These are phyloP conservation scores for Drosophila sp. DNA, from an alignment of 1,140 invertebrate genomes.

Conservation along the genomic window DNA sequence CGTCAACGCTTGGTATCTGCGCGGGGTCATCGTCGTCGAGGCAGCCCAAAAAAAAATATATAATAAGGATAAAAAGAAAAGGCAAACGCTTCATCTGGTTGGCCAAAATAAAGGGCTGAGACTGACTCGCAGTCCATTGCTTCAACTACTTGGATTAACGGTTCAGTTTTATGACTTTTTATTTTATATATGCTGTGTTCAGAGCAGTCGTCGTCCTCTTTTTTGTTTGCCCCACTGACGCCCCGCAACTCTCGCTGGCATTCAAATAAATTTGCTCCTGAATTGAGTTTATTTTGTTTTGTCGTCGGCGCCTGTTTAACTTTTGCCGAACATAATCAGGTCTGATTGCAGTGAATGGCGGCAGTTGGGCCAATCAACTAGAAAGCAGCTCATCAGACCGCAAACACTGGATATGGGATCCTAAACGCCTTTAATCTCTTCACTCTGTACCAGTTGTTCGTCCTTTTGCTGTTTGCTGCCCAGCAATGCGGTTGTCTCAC, in stretches of 20 bases:
- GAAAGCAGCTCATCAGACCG: conserved; percentile 34
- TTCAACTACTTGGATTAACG: conserved; percentile 77
- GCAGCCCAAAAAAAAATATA: conserved; percentile 39
- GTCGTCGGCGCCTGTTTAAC: conserved; percentile 46
- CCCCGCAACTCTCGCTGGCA: too few relatives aligned
- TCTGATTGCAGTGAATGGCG: conserved; percentile 71
- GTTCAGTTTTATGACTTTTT: conserved; percentile 77
- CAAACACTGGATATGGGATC: conserved; percentile 25
- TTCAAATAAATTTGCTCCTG: conserved; percentile 68
- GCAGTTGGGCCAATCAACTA: conserved; percentile 42
- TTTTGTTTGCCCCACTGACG: conserved; percentile 22
- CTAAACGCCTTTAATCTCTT: conserved; percentile 3
- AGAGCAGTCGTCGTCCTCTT: neutral
- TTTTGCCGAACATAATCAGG: conserved; percentile 65
- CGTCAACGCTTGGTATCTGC: conserved; percentile 57
- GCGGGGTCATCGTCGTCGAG: conserved; percentile 13
- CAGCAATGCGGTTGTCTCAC: conserved; percentile 32
- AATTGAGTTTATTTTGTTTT: conserved; percentile 55
- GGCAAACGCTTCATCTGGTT: conserved; percentile 68
- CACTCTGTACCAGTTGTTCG: neutral
- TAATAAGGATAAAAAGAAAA: conserved; percentile 23
- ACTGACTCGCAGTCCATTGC: conserved; percentile 29
- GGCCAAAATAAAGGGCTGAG: conserved; percentile 45
- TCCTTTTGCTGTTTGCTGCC: conserved; percentile 4
- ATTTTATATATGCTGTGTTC: conserved; percentile 50